Conservation (phyloP, 1,140 invertebrate genomes). For the Zaprionus davidi region DNA sequence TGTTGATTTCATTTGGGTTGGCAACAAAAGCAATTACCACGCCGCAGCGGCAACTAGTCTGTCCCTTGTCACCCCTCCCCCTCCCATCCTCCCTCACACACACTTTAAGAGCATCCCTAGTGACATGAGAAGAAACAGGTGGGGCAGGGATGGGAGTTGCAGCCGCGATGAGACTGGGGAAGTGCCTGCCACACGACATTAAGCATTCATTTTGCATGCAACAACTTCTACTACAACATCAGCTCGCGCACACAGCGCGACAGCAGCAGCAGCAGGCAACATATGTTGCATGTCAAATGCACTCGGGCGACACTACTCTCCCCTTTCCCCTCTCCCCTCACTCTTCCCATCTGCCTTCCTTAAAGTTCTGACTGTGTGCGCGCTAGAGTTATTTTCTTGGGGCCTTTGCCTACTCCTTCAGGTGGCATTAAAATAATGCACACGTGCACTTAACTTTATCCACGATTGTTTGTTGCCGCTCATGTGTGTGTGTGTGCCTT, state of each 20-base stretch:
- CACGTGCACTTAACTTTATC: conserved; percentile 83
- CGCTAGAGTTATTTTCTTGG: conserved; percentile 17
- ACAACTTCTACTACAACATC: conserved; percentile 59
- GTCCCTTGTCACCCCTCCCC: background rate
- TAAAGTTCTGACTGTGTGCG: conserved; percentile 1
- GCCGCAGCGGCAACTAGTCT: conserved; percentile 11
- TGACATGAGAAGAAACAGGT: background rate
- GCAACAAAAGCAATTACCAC: conserved; percentile 76
- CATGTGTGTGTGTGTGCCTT: conserved; percentile 43
- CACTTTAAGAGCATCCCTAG: conserved; percentile 2
- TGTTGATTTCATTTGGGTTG: conserved; percentile 75
- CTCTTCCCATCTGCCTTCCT: background rate
- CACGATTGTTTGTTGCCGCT: conserved; percentile 77
- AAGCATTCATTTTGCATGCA: conserved; percentile 81
- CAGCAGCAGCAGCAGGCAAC: conserved; percentile 68
- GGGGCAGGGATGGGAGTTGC: background rate
- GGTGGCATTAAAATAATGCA: conserved; percentile 83
- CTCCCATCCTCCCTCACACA: background rate
- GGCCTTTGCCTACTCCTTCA: conserved; percentile 67
- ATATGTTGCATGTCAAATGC: conserved; percentile 81
- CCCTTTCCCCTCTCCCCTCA: background rate
- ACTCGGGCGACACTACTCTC: conserved; percentile 20
- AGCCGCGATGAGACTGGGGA: background rate
- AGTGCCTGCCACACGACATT: conserved; percentile 45
- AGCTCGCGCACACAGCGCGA: conserved; percentile 9